phyloP scores from a whole-genome alignment of 2,888 invertebrate genomes.

The Drosophila mulleri region DNA sequence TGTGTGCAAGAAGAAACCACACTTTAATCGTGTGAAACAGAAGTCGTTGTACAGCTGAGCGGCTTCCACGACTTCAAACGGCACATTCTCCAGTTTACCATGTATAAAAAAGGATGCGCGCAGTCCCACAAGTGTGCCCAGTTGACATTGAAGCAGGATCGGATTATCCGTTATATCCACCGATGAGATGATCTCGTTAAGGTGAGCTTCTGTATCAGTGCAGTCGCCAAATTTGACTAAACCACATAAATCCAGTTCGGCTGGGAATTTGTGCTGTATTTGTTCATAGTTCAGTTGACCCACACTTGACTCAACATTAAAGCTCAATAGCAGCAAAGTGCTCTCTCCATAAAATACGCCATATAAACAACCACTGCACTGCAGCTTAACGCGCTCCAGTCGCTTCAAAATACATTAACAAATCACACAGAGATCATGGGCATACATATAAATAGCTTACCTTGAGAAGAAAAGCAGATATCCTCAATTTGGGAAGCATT shows the following conservation, averaged over 20 bases:
- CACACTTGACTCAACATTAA: conserved; percentile 88
- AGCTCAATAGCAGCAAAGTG: conserved; percentile 89
- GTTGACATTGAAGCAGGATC: conserved; percentile 87
- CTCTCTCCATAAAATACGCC: conserved; percentile 91
- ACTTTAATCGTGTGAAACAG: conserved; percentile 89
- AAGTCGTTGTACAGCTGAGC: conserved; percentile 89
- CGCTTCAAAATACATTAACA: conserved; percentile 86
- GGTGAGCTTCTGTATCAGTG: conserved; percentile 87
- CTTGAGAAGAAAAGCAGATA: conserved; percentile 89
- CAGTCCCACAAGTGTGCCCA: conserved; percentile 87
- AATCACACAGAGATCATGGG: background rate
- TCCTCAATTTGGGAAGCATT: conserved; percentile 91
- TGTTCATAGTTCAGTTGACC: conserved; percentile 86
- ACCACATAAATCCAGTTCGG: conserved; percentile 92
- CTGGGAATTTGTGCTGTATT: conserved; percentile 89
- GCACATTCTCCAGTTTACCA: conserved; percentile 89
- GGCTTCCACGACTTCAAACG: conserved; percentile 88
- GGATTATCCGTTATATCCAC: conserved; percentile 93
- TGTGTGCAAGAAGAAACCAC: conserved; percentile 88
- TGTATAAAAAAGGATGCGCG: conserved; percentile 90
- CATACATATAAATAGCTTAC: conserved; percentile 85
- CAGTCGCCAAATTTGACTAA: conserved; percentile 89
- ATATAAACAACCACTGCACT: conserved; percentile 90
- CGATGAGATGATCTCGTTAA: conserved; percentile 88
- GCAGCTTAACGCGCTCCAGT: conserved; percentile 87